Evolutionary conservation across 1,140 invertebrate genomes (phyloP).

Genomic region (Drosophila kurseongensis): DNA sequence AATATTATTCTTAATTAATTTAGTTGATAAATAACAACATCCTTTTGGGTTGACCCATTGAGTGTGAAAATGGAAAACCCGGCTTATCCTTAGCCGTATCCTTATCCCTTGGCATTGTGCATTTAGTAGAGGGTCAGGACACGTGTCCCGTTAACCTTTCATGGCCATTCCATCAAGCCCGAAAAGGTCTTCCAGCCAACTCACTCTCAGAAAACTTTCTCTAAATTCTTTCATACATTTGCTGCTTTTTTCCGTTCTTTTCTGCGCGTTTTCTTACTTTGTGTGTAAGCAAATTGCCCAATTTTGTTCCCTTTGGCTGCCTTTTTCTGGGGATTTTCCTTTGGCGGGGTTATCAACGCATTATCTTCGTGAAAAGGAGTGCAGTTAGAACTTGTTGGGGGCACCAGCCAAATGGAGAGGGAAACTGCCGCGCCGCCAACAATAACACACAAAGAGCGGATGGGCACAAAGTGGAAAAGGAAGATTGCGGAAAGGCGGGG

Average conservation of each 20-base stretch:
- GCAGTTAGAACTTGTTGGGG: conserved; percentile 77
- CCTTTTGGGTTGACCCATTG: conserved; percentile 14
- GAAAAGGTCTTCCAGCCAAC: conserved; percentile 43
- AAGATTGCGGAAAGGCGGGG: conserved; percentile 10
- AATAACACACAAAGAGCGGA: conserved; percentile 23
- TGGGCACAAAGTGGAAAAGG: conserved; percentile 36
- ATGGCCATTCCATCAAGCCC: conserved; percentile 53
- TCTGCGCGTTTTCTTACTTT: conserved; percentile 62
- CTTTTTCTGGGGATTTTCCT: conserved; percentile 22
- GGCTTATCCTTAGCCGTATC: conserved; percentile 26
- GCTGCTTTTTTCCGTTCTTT: conserved; percentile 24
- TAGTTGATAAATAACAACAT: conserved; percentile 36
- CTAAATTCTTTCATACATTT: conserved; percentile 54
- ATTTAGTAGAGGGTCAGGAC: conserved; percentile 48
- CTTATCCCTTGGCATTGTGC: conserved; percentile 28
- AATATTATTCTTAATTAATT: conserved; percentile 56
- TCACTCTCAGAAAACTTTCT: conserved; percentile 30
- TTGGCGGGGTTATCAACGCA: conserved; percentile 69
- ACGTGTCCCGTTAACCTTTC: conserved; percentile 77
- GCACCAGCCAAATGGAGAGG: conserved; percentile 38
- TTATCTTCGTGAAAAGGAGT: conserved; percentile 80
- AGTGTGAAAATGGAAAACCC: conserved; percentile 44
- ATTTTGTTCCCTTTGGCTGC: conserved; percentile 48
- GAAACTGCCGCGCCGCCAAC: conserved; percentile 4
- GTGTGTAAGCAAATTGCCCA: conserved; percentile 81